Evolutionary conservation across 2,888 invertebrate species (phyloP).

Genomic region (Drosophila infuscata): DNA sequence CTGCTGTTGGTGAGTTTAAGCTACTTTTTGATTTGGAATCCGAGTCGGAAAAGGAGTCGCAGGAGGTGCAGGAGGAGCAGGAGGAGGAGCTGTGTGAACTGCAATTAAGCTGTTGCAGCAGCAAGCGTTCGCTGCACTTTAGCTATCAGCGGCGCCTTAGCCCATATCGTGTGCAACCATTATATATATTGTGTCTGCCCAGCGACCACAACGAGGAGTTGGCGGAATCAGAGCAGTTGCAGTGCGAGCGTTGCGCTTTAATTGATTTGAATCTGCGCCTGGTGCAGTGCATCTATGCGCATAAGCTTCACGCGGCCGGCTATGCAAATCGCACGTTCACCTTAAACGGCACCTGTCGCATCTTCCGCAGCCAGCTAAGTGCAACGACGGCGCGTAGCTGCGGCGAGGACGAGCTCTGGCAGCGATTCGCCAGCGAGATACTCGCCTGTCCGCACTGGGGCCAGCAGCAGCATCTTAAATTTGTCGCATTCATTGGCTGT

Average conservation of each 20-base stretch:
- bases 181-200: constrained; percentile 93
- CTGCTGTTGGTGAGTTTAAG: constrained; percentile 79
- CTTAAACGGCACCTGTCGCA: constrained; percentile 90
- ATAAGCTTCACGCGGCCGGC: constrained; percentile 93
- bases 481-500: constrained; percentile 95
- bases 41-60: not conserved
- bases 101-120: constrained; percentile 64
- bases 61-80: not conserved
- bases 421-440: constrained; percentile 92
- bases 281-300: constrained; percentile 94
- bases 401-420: constrained; percentile 93
- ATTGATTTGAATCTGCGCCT: constrained; percentile 92
- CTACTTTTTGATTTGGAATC: constrained; percentile 72
- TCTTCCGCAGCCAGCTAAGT: constrained; percentile 90
- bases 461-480: constrained; percentile 88
- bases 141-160: constrained; percentile 52
- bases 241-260: constrained; percentile 88
- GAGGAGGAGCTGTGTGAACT: constrained; percentile 30
- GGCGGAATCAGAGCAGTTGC: constrained; percentile 85
- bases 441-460: constrained; percentile 87
- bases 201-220: constrained; percentile 87
- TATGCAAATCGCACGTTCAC: constrained; percentile 91
- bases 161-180: constrained; percentile 86
- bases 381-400: constrained; percentile 90
- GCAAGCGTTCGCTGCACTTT: constrained; percentile 51